phyloP scores from a whole-genome alignment of 2,113 vertebrate genomes.

The Agapornis roseicollis region DNA sequence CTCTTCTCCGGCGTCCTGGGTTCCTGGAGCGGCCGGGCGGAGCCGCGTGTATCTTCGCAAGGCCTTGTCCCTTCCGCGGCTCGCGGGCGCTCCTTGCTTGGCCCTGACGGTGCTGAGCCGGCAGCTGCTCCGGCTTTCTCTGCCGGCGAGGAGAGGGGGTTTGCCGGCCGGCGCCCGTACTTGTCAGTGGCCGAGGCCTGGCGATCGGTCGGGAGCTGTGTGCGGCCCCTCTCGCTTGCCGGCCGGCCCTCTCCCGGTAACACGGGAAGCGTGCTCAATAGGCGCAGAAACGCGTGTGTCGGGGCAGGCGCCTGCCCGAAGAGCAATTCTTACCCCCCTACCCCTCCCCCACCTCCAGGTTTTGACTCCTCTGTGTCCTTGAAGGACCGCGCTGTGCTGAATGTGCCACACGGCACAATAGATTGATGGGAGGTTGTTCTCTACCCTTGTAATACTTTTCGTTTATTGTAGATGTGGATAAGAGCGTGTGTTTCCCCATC shows the following conservation, averaged over 20 bases:
- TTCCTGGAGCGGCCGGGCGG: not conserved
- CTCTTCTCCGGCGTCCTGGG: accelerated
- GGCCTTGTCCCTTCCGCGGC: not conserved
- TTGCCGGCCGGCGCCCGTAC: not conserved
- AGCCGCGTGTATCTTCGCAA: not conserved
- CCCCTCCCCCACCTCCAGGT: too few relatives aligned
- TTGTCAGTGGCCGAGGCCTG: too few relatives aligned
- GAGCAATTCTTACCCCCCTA: not conserved
- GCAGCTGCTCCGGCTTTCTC: too few relatives aligned
- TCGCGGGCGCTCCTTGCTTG: not conserved
- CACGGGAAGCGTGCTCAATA: accelerated
- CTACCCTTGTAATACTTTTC: accelerated
- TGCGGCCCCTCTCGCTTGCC: not conserved
- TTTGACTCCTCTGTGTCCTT: not conserved
- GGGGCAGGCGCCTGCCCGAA: not conserved
- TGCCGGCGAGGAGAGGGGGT: not conserved
- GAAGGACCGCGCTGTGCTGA: not conserved
- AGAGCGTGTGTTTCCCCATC: not conserved
- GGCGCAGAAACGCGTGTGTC: accelerated
- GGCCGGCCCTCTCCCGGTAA: accelerated
- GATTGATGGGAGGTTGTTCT: accelerated
- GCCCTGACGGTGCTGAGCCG: too few relatives aligned
- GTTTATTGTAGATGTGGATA: not conserved
- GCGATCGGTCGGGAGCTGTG: not conserved
- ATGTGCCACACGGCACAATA: not conserved